Evolutionary conservation across 2,113 vertebrate genomes (phyloP).

Genomic region (Paramisgurnus dabryanus): DNA sequence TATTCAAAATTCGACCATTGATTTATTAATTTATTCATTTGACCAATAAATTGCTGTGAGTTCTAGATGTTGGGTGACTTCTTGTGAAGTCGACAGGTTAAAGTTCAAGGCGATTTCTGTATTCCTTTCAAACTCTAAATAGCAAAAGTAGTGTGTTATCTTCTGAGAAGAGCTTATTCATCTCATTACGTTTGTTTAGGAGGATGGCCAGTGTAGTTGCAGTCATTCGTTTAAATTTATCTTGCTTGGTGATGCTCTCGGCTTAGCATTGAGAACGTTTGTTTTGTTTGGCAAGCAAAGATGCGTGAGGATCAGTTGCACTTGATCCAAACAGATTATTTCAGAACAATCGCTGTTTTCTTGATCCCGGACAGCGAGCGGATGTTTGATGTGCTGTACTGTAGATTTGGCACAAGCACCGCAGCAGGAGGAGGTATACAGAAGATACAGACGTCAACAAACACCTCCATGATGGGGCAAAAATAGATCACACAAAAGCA

Average conservation of each 20-base stretch:
- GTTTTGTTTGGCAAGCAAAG: conserved; percentile 24
- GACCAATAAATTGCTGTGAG: too few relatives aligned
- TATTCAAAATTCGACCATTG: too few relatives aligned
- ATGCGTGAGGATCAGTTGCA: neutral
- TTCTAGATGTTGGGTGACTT: neutral
- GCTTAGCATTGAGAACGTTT: neutral
- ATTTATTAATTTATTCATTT: too few relatives aligned
- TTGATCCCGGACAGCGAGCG: neutral
- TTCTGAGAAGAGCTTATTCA: neutral
- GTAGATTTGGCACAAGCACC: neutral
- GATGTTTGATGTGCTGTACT: neutral
- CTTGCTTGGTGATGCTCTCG: neutral
- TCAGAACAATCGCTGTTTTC: neutral
- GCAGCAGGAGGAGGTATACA: too few relatives aligned
- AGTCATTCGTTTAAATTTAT: neutral
- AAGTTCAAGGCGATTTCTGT: too few relatives aligned
- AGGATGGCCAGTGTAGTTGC: neutral
- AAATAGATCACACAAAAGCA: conserved; percentile 14
- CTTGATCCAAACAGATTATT: neutral
- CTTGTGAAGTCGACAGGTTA: neutral
- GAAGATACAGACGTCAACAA: neutral
- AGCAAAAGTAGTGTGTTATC: neutral
- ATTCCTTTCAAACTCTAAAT: too few relatives aligned
- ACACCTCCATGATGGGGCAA: neutral
- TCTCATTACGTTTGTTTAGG: neutral